Base-by-base conservation (phyloP, 2,888 invertebrate genomes). In the Zonitis immaculata region DNA sequence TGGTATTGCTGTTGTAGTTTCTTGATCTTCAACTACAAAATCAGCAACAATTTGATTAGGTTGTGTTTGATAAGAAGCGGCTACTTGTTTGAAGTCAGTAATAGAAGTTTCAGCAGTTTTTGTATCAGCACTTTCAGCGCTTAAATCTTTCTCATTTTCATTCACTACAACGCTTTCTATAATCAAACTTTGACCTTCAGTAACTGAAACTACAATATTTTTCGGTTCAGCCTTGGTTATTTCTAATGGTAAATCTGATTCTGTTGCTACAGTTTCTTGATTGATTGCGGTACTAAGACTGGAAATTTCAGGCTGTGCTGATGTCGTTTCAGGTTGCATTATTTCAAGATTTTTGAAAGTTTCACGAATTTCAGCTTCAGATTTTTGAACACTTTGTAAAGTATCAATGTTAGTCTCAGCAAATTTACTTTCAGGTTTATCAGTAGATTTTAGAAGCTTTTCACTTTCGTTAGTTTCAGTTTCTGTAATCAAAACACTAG, bases 381-480 rank as follows among this genome's bases (percentile, higher is more conserved):
- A 74, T 63, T 76, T 79, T 59, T 78, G 68, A n/a, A 79, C 77
- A 18, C 79, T 75, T 64, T 77, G 74, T 51, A 78, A 73, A 1
- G 77, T 70, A 35, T 74, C 68, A 30, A 78, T 67, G 56, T 71
- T 70, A 14, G 71, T 54, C 22, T 65, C 61, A 26, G 78, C 78
- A 55, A 64, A 66, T 59, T 74, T 74, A 42, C 58, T 63, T 43
- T 63, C 62, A 27, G 76, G 76, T 60, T 69, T 68, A 12, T 69
- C 66, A 7, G 69, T 59, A 14, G 68, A 68, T 53, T 71, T 63
- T 12, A 79, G 71, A 1, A 64, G 53, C 39, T 71, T 67, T 66
- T 79, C 80, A 49, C 67, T 73, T 66, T 83, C 82, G 62, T 78
- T 78, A 42, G 73, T 67, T 53, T 77, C 74, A 26, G 79, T 71